A percentile compares a stretch with the other conserved stretches of the same genome.
phyloP scores from a whole-genome alignment of 2,797 vertebrate genomes.

The Sandelia bainsii region DNA sequence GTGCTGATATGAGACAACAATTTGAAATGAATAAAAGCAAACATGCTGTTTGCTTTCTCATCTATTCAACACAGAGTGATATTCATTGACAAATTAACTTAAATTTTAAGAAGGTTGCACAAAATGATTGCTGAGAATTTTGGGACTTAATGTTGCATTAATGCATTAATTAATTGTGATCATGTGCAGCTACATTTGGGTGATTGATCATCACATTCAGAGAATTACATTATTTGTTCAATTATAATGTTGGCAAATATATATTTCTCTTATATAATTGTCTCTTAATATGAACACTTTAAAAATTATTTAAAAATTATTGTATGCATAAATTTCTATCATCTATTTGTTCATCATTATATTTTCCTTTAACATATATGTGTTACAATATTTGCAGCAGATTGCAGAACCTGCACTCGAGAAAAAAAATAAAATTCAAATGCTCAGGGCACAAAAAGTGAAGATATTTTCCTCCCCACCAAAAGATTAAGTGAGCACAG shows the following conservation, averaged over 20 bases:
- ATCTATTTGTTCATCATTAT: not conserved
- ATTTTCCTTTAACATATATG: not conserved
- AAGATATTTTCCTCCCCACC: not conserved
- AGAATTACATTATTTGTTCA: not conserved
- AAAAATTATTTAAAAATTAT: not conserved
- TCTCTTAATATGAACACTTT: not conserved
- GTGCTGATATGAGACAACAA: too few species aligned
- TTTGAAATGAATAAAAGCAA: too few species aligned
- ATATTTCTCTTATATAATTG: too few species aligned
- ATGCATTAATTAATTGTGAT: not conserved
- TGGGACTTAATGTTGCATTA: not conserved
- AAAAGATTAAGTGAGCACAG: slow-evolving; percentile 14
- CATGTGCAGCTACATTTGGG: not conserved
- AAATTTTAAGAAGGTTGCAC: not conserved
- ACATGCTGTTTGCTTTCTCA: not conserved
- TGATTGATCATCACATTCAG: not conserved
- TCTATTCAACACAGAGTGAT: not conserved
- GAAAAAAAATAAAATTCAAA: slow-evolving; percentile 10
- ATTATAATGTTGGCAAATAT: too few species aligned
- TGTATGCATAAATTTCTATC: not conserved
- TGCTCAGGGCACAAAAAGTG: not conserved
- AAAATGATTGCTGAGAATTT: not conserved
- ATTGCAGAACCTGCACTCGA: not conserved
- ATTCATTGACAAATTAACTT: slow-evolving; percentile 16
- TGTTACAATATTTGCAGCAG: not conserved